Conservation (phyloP, 2,113 vertebrate species). For the Phocoena sinus region DNA sequence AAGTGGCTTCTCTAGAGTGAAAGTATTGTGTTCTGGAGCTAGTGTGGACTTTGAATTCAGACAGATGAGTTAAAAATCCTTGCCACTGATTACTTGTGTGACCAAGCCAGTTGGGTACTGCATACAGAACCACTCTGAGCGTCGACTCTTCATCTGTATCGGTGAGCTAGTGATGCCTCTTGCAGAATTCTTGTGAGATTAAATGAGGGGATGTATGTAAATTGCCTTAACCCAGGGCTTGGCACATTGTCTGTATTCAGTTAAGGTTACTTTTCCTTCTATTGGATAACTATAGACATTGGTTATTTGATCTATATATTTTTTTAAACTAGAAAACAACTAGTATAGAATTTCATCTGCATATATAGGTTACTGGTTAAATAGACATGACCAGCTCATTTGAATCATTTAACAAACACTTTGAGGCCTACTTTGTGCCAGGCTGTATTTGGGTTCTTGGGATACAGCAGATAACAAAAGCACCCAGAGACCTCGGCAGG, state of each 20-base stretch:
- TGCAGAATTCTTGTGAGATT: not conserved
- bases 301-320: not conserved
- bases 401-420: constrained; percentile 18
- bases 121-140: not conserved
- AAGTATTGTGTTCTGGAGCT: not conserved
- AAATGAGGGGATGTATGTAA: not conserved
- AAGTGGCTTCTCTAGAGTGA: not conserved
- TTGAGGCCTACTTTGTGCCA: not conserved
- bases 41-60: not conserved
- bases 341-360: not conserved
- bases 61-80: not conserved
- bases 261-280: not conserved
- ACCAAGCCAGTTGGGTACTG: not conserved
- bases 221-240: not conserved
- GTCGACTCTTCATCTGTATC: not conserved
- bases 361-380: not conserved
- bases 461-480: not conserved
- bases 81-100: not conserved
- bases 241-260: not conserved
- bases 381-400: not conserved
- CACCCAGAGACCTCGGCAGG: not conserved
- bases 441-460: not conserved
- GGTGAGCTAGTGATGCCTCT: not conserved
- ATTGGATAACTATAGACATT: not conserved
- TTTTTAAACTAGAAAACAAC: not conserved